These are phyloP conservation scores for Phengaris alcon DNA, from an alignment of 2,888 invertebrate genomes.

Conservation along the genomic window DNA sequence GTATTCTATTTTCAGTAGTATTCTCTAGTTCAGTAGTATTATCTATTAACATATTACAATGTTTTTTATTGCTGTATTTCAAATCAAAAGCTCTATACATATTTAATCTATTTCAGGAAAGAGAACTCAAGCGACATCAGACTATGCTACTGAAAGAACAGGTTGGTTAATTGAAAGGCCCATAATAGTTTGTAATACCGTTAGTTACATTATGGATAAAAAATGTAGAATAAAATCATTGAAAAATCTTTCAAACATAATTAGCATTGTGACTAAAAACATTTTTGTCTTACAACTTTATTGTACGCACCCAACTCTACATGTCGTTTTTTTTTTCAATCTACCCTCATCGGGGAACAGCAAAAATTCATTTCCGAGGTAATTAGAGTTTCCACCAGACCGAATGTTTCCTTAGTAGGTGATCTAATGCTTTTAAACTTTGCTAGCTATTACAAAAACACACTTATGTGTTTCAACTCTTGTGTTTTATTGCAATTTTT, in stretches of 20 bases:
- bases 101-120: constrained; percentile 84
- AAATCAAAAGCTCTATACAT: not conserved
- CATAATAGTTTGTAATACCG: not conserved
- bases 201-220: not conserved
- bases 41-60: too few species aligned
- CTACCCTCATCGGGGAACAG: constrained; percentile 65
- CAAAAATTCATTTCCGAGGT: constrained; percentile 95
- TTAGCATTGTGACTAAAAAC: constrained; percentile 37
- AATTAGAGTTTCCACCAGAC: constrained; percentile 57
- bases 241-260: constrained; percentile 26
- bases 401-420: not conserved
- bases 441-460: too few species aligned
- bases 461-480: not conserved
- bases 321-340: constrained; percentile 44
- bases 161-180: constrained; percentile 76
- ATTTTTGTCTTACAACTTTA: not conserved
- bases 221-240: not conserved
- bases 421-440: constrained; percentile 23
- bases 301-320: constrained; percentile 3
- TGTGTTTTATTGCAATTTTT: too few species aligned
- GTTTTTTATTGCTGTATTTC: not conserved
- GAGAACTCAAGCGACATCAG: constrained; percentile 94
- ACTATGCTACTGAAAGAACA: constrained; percentile 93
- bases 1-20: too few species aligned
- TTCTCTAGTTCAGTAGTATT: too few species aligned